Percentiles rank a stretch among this genome's conserved stretches.
phyloP scores from a whole-genome alignment of 1,140 invertebrate genomes.

The Drosophila nasuta region DNA sequence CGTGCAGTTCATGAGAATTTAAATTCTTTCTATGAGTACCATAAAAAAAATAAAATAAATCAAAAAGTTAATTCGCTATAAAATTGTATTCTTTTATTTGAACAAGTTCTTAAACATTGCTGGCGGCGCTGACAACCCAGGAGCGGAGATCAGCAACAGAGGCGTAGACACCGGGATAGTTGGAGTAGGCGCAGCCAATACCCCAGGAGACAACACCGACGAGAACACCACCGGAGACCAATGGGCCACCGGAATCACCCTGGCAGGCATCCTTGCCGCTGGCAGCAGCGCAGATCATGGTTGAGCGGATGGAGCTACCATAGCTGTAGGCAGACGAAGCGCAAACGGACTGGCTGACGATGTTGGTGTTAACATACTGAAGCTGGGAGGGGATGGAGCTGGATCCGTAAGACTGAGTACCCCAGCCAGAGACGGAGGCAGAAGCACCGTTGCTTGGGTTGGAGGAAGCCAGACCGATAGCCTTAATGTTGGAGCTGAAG shows the following conservation, averaged over 20 bases:
- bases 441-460: constrained; percentile 55
- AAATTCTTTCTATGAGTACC: too few species aligned
- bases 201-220: too few species aligned
- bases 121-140: constrained; percentile 68
- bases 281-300: constrained; percentile 85
- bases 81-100: constrained; percentile 7
- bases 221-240: constrained; percentile 71
- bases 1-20: too few species aligned
- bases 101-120: not conserved
- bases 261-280: constrained; percentile 65
- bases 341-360: constrained; percentile 31
- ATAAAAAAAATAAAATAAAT: too few species aligned
- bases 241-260: constrained; percentile 85
- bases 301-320: constrained; percentile 31
- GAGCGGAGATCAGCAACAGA: constrained; percentile 80
- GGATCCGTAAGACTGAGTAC: constrained; percentile 48
- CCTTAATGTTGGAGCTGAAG: constrained; percentile 76
- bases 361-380: constrained; percentile 57
- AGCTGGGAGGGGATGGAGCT: constrained; percentile 48
- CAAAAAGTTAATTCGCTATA: too few species aligned
- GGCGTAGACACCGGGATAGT: constrained; percentile 87
- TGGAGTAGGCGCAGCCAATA: constrained; percentile 51
- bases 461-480: constrained; percentile 64
- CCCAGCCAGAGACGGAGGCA: constrained; percentile 85
- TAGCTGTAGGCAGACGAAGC: constrained; percentile 46